Conservation (phyloP, 2,888 invertebrate species). For the Aphrophora alni region DNA sequence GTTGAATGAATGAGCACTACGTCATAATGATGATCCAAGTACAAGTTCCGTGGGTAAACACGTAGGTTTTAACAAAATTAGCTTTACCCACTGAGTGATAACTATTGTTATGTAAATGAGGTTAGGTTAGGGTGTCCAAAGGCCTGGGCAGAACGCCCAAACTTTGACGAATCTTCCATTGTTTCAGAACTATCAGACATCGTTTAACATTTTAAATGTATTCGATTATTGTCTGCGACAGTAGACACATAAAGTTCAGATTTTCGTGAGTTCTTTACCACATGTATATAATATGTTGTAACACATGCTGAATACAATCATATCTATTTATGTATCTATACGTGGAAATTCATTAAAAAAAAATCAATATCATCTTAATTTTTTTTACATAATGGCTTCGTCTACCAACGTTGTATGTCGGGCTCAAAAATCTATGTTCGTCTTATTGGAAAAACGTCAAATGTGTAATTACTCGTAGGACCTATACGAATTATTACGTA, state of each 20-base stretch:
- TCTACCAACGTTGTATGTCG: too few species aligned
- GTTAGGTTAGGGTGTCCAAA: neutral
- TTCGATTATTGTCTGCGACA: neutral
- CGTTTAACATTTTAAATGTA: conserved; percentile 2
- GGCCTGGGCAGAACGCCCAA: neutral
- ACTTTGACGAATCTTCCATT: neutral
- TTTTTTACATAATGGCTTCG: too few species aligned
- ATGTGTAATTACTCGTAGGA: too few species aligned
- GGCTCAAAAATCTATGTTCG: too few species aligned
- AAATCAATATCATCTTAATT: too few species aligned
- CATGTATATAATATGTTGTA: too few species aligned
- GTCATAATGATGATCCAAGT: neutral
- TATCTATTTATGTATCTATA: too few species aligned
- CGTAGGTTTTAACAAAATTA: neutral
- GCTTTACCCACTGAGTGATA: neutral
- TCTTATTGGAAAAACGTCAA: too few species aligned
- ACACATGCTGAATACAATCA: too few species aligned
- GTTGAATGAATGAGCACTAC: neutral
- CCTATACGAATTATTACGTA: too few species aligned
- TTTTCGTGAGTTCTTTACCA: too few species aligned
- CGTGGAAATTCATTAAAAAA: too few species aligned
- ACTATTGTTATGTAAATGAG: neutral
- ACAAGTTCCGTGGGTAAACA: neutral
- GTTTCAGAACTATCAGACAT: neutral
- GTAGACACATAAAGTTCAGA: neutral